Conservation (phyloP, 2,113 vertebrate species). For the Alligator mississippiensis region DNA sequence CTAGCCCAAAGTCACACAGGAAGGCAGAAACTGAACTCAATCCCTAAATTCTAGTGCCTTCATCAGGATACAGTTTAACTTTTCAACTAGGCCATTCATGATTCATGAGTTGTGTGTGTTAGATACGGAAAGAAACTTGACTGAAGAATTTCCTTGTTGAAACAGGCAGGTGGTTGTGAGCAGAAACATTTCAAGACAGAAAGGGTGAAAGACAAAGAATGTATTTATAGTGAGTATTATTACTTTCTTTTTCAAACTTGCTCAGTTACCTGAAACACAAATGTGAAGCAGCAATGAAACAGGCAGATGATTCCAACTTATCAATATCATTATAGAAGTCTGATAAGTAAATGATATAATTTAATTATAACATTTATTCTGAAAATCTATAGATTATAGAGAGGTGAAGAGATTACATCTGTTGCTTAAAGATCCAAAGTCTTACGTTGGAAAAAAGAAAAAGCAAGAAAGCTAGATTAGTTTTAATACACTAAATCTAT, state of each 20-base stretch:
- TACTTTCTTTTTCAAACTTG: slow-evolving; percentile 8
- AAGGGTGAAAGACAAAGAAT: not conserved
- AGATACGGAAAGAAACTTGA: not conserved
- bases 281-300: not conserved
- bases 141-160: not conserved
- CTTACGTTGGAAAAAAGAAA: rapidly evolving
- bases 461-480: not conserved
- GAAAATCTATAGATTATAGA: not conserved
- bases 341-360: not conserved
- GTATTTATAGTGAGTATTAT: not conserved
- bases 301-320: not conserved
- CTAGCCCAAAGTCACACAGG: too few relatives aligned
- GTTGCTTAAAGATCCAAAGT: not conserved
- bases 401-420: not conserved
- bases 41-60: not conserved
- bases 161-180: not conserved
- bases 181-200: not conserved
- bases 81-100: not conserved
- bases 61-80: too few relatives aligned
- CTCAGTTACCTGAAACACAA: slow-evolving; percentile 7
- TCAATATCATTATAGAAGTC: not conserved
- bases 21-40: too few relatives aligned
- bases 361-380: not conserved
- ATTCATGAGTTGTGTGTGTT: too few relatives aligned
- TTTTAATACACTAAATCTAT: not conserved